Base-by-base conservation (phyloP, 2,888 invertebrate species). In the Eudasyphora cyanicolor region DNA sequence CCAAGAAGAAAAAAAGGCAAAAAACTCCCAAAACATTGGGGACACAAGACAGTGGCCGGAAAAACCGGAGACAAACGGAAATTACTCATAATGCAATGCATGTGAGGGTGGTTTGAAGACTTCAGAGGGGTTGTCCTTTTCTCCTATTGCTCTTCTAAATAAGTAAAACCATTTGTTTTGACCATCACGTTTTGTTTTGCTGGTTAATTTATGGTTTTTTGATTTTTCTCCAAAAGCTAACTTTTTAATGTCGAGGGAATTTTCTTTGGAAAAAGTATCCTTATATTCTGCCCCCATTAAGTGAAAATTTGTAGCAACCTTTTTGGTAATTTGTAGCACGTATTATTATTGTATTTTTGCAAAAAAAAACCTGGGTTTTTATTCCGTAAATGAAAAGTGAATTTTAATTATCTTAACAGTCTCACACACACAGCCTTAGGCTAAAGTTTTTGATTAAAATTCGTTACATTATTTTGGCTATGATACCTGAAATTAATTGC, bases 191-290 rank as follows among this genome's bases (percentile, higher is more conserved):
- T 80, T 75, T 54, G 51, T 79, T 77, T n/a, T 54, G 67, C 14
- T 21, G 54, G 74, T 80, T 75, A 71, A 77, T 75, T 80, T 83
- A 77, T 83, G 77, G 75, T 49, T 70, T 83, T 54, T 71, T 76
- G 67, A 42, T 42, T 64, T 67, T 67, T 38, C 12, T 35, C 19
- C 14, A n/a, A 64, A 35, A 64, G 19, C 21, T 51, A 2, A 8
- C 12, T 64, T 62, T 62, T 62, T 62, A 38, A 10, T 64, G 38
- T 8, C 38, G n/a, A n/a, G 60, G 12, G 2, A 4, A 24, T 24
- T 57, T 57, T n/a, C 19, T 19, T 51, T 32, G 7, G 17, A 5
- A 21, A 51, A 6, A 2, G 1, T 17, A 2, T 60, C 2, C 17
- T 49, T 49, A 10, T 49, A 12, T 12, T 49, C 7, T 62, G 62